phyloP scores from a whole-genome alignment of 2,113 vertebrate species.

The Balaeniceps rex region DNA sequence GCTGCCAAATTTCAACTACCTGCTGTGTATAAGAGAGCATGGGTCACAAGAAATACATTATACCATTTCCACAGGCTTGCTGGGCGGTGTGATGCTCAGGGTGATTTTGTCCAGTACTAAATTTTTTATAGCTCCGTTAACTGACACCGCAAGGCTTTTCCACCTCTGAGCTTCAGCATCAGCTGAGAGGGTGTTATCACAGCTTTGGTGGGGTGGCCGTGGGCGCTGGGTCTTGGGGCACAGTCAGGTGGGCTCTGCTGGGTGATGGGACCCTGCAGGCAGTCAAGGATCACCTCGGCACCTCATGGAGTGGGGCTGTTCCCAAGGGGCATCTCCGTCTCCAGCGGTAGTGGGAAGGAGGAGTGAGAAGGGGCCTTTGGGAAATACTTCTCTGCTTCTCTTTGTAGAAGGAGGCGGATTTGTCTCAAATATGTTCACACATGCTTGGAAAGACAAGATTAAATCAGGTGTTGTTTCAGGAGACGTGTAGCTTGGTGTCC shows the following conservation, averaged over 20 bases:
- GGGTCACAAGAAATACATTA: background rate
- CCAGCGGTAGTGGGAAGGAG: rapidly evolving
- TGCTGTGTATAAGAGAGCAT: background rate
- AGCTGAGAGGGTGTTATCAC: background rate
- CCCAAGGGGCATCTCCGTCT: no score
- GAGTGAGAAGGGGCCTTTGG: rapidly evolving
- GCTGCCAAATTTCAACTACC: background rate
- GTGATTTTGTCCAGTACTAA: background rate
- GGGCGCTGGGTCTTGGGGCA: rapidly evolving
- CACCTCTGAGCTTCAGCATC: background rate
- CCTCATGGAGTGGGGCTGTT: rapidly evolving
- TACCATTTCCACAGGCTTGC: background rate
- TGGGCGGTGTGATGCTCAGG: rapidly evolving
- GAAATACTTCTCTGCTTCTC: background rate
- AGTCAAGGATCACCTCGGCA: background rate
- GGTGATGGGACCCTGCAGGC: no score
- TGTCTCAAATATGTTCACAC: background rate
- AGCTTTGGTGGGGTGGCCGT: rapidly evolving
- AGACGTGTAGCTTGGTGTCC: background rate
- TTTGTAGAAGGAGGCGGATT: background rate
- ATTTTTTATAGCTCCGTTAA: background rate
- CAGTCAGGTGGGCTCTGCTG: rapidly evolving
- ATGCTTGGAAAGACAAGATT: background rate
- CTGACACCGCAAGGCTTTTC: background rate
- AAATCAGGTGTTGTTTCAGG: background rate